Evolutionary conservation across 2,113 vertebrate species (phyloP).

Genomic region (Xenopus laevis): DNA sequence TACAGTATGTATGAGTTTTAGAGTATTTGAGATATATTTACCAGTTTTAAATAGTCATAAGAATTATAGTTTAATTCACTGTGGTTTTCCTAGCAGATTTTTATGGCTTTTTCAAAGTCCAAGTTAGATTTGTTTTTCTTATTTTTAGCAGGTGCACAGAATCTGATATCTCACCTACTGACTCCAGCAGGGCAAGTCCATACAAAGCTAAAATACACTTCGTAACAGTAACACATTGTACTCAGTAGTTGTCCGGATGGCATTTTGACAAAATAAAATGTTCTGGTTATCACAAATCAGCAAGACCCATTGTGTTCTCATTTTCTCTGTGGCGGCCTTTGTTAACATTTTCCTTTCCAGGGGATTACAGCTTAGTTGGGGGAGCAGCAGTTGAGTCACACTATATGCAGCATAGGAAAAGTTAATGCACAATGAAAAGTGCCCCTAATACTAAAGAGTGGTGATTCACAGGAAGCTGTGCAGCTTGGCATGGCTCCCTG

Average conservation of each 20-base stretch:
- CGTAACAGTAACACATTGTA: not conserved
- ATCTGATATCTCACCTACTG: not conserved
- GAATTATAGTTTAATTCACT: too few species aligned
- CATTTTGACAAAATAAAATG: not conserved
- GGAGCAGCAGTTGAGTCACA: not conserved
- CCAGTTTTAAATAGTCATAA: too few species aligned
- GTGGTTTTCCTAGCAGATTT: not conserved
- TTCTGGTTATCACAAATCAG: conserved; percentile 2
- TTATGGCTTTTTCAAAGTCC: not conserved
- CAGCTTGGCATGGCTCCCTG: conserved; percentile 48
- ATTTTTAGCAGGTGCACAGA: not conserved
- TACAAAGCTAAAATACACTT: not conserved
- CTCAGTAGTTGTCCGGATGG: not conserved
- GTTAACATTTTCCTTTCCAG: not conserved
- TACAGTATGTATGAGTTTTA: too few species aligned
- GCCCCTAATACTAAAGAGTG: conserved; percentile 11
- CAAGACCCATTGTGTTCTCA: not conserved
- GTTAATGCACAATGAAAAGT: not conserved
- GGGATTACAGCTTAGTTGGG: not conserved
- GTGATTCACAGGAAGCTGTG: conserved; percentile 44
- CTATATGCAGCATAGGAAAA: conserved; percentile 1
- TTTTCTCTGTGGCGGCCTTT: not conserved
- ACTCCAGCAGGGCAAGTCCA: not conserved
- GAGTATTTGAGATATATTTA: too few species aligned
- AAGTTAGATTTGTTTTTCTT: not conserved